phyloP scores from a whole-genome alignment of 2,797 vertebrate species.

The Chromobotia macracanthus region DNA sequence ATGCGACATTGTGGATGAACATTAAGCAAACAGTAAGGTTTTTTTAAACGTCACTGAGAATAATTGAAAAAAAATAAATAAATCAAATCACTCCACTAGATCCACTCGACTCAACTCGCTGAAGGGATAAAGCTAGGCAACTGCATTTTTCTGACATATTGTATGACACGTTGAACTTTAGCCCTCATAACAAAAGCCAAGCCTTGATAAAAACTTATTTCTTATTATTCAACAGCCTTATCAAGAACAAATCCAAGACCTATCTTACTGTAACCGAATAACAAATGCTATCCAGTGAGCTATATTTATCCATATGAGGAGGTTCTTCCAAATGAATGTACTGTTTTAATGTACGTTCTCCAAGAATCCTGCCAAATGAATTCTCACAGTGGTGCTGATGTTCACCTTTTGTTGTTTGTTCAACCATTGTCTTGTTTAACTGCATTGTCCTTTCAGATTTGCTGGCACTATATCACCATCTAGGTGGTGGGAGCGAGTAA shows the following conservation, averaged over 20 bases:
- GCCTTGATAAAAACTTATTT: constrained; percentile 50
- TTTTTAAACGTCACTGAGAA: neutral
- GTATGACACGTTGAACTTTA: constrained; percentile 58
- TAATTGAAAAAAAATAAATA: neutral
- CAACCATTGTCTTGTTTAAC: constrained; percentile 8
- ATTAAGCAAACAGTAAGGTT: neutral
- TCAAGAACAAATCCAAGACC: constrained; percentile 36
- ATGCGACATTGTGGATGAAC: neutral
- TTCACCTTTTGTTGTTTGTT: constrained; percentile 26
- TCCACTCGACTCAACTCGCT: no score
- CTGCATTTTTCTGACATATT: neutral
- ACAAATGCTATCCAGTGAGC: constrained; percentile 26
- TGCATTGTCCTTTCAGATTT: constrained; percentile 55
- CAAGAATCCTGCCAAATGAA: constrained; percentile 56
- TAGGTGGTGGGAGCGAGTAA: constrained; percentile 67
- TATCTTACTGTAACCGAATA: constrained; percentile 18
- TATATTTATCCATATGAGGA: constrained; percentile 12
- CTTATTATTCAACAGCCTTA: constrained; percentile 35
- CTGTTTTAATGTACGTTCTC: constrained; percentile 64
- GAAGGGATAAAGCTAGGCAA: neutral
- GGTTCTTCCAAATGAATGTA: constrained; percentile 55
- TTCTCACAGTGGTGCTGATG: constrained; percentile 1
- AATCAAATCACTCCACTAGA: neutral
- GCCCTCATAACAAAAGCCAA: constrained; percentile 61
- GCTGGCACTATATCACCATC: constrained; percentile 76